Base-by-base conservation (phyloP, 2,888 invertebrate genomes). In the Epistrophella euchroma region DNA sequence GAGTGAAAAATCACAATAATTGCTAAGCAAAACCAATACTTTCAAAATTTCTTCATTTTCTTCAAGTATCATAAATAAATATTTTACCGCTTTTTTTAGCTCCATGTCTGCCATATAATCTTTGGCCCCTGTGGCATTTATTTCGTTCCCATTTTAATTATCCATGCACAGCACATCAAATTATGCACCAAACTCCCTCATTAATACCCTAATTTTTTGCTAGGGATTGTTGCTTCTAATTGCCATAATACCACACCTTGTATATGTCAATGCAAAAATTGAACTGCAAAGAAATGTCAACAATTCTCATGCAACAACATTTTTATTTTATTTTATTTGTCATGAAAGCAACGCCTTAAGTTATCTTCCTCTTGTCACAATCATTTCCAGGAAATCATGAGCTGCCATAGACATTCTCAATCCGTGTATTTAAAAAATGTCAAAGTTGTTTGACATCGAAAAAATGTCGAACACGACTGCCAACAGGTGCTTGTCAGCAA, bases 361-460 rank as follows among this genome's bases (percentile, higher is more conserved):
- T 28, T 40, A 76, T 77, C 68, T 77, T 82, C 25, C 45, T 45
- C 60, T 62, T 80, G 73, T 78, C 72, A 81, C 45, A 66, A 76
- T 60, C 55, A 50, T 32, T 47, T 71, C 62, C 85, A 85, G 85
- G 85, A 85, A 85, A 76, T 85, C 79, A 79, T 75, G 74, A 35
- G 66, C 71, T 64, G 32, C 43, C 25, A 25, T 55, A n/a, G 45
- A 22, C 70, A 62, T 66, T 35, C 43, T 55, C 70, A 60, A 25
- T 64, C 56, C 7, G 64, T n/a, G 55, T 76, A 71, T 47, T 47
- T 47, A 5, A 47, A 47, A 82, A 86, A 86, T 86, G 82, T 86
- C 86, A 86, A 73, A 82, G 82, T 82, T 86, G 82, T 86, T 82
- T 82, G 82, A 82, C 82, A 82, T 86, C 73, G 40, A 71, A 74